A percentile compares a stretch with the other conserved stretches of the same genome.
phyloP scores from a whole-genome alignment of 2,888 invertebrate species.

The Prenolepis imparis region DNA sequence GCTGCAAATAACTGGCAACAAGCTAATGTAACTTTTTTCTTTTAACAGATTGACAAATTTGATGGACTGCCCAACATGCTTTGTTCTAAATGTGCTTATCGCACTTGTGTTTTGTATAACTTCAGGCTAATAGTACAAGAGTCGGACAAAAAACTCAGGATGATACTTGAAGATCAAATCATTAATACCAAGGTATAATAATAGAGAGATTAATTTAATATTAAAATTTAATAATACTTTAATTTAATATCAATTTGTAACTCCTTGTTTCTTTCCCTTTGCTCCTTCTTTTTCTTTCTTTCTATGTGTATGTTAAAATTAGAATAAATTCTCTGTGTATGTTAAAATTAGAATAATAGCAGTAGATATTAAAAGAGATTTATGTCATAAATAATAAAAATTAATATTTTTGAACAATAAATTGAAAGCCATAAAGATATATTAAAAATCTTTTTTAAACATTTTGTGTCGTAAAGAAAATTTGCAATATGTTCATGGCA shows the following conservation, averaged over 20 bases:
- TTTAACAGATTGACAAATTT: constrained; percentile 78
- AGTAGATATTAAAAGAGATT: neutral
- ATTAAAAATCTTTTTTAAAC: neutral
- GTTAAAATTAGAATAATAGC: neutral
- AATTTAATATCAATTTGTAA: too few relatives aligned
- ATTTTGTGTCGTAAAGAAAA: neutral
- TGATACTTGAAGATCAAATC: constrained; percentile 77
- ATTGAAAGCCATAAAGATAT: neutral
- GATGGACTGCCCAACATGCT: constrained; percentile 83
- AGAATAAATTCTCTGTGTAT: neutral
- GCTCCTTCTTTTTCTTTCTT: neutral
- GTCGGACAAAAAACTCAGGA: constrained; percentile 80
- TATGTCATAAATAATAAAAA: neutral
- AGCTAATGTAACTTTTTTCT: constrained; percentile 6
- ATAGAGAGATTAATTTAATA: constrained; percentile 20
- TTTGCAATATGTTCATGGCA: neutral
- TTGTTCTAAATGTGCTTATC: constrained; percentile 83
- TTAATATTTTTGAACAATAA: neutral
- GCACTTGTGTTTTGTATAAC: constrained; percentile 81
- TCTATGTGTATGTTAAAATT: neutral
- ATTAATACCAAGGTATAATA: constrained; percentile 60
- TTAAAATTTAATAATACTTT: neutral
- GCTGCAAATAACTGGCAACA: neutral
- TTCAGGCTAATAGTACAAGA: constrained; percentile 82
- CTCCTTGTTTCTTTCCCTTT: neutral